Evolutionary conservation across 2,888 invertebrate species (phyloP), one percentile per base, ranked within the genome.

Genomic region (Ashinkailepas kermadecensis): DNA sequence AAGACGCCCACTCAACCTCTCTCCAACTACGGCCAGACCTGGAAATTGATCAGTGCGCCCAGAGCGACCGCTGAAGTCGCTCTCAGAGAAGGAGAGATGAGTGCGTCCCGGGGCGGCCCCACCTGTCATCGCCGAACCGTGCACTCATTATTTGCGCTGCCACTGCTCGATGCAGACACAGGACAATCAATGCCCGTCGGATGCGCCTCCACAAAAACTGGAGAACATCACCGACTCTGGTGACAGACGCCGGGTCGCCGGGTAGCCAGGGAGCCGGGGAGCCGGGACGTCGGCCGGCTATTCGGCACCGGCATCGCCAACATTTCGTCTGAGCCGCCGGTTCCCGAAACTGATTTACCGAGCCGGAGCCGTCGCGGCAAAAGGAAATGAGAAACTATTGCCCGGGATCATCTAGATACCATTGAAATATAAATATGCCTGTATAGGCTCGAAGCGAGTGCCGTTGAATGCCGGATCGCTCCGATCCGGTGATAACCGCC

Each of bases 361-460:
- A 8, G 18, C 18, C 62, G 62, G 21, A 21, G 3, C 65, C 8
- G 23, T 25, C 25, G 13, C 25, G 25, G 67, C 67, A 13, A 67
- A 67, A 25, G 67, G 25, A 67, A 67, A 67, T 67, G 67, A 4
- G 67, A 25, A 64, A 67, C 25, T 67, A 67, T 25, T 67, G 67
- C 67, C 67, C 11, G 67, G 25, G 67, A 67, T 67, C 67, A n/a
- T 13, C 67, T 67, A 13, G 67, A 67, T 67, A 67, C 25, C n/a
- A 67, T 67, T 67, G 12, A 67, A 67, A 67, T 67, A 67, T 25
- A 67, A 67, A 67, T 25, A 67, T 67, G 25, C 67, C 25, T 25
- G 25, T 67, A 25, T 25, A 67, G 67, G 25, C 13, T 25, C n/a
- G 7, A 10, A 6, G 23, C 7, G n/a, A 10, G n/a, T 9, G 12